A percentile compares a stretch with the other conserved stretches of the same genome.
Conservation (phyloP, 2,113 vertebrate genomes). For the Crotalus horridus region DNA sequence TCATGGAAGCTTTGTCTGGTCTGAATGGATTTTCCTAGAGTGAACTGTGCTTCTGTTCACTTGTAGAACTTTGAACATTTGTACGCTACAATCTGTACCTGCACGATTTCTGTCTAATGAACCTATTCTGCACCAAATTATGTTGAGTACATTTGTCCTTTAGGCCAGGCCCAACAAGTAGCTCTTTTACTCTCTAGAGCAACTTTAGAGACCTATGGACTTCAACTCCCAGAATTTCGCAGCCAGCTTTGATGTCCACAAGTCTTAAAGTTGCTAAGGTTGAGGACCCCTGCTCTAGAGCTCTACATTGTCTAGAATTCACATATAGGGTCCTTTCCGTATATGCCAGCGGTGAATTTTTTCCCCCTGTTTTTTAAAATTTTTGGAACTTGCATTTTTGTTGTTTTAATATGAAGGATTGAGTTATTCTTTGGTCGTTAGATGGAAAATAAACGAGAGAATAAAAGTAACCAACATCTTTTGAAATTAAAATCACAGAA, state of each 20-base stretch:
- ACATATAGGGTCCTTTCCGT: not conserved
- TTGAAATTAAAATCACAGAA: not conserved
- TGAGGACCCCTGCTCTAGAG: not conserved
- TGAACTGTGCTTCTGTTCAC: not conserved
- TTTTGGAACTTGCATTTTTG: not conserved
- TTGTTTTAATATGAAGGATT: not conserved
- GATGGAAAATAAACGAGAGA: not conserved
- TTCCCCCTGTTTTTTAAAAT: not conserved
- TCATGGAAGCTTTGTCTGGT: not conserved
- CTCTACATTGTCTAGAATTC: not conserved
- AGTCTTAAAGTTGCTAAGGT: too few relatives aligned
- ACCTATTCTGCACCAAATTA: not conserved
- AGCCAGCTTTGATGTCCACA: too few relatives aligned
- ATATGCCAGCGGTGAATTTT: not conserved
- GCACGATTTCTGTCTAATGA: not conserved
- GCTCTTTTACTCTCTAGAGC: not conserved
- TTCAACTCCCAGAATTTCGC: too few relatives aligned
- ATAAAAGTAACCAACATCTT: not conserved
- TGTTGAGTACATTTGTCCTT: not conserved
- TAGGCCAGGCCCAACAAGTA: not conserved
- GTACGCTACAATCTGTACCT: not conserved
- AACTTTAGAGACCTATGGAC: too few relatives aligned
- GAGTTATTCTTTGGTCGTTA: not conserved
- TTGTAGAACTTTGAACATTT: not conserved
- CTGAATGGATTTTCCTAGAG: not conserved